A percentile compares a stretch with the other conserved stretches of the same genome.
These are phyloP conservation scores for Plumapathes pennacea DNA, from an alignment of 92 coral and sea anemone species.

Conservation along the genomic window DNA sequence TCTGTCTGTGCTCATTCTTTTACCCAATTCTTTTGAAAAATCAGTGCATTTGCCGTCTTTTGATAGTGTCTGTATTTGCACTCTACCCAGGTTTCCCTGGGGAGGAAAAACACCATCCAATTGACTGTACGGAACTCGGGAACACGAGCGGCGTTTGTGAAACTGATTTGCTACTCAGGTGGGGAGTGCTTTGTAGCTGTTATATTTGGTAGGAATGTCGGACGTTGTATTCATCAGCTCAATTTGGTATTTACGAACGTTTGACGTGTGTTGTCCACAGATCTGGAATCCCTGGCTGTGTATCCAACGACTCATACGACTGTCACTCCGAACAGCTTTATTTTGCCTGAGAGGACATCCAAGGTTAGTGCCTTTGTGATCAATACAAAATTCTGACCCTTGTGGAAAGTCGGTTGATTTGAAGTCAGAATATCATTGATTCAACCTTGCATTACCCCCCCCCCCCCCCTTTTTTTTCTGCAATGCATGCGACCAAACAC, in stretches of 20 bases:
- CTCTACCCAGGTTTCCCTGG: slow-evolving; percentile 97
- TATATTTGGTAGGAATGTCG: neutral
- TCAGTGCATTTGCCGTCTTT: too few relatives aligned
- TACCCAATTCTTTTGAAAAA: too few relatives aligned
- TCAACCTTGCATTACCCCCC: too few relatives aligned
- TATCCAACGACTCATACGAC: slow-evolving; percentile 84
- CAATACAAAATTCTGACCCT: too few relatives aligned
- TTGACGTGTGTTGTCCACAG: slow-evolving; percentile 44
- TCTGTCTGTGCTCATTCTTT: too few relatives aligned
- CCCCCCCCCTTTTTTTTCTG: too few relatives aligned
- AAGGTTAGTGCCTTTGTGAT: slow-evolving; percentile 49
- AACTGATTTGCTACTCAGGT: slow-evolving; percentile 94
- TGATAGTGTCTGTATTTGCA: too few relatives aligned
- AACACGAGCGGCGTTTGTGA: slow-evolving; percentile 91
- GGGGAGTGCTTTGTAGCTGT: neutral
- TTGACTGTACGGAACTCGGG: slow-evolving; percentile 86
- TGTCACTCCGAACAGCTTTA: slow-evolving; percentile 81
- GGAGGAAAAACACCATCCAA: slow-evolving; percentile 74
- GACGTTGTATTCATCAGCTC: neutral
- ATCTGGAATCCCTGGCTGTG: slow-evolving; percentile 62
- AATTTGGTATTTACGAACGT: neutral
- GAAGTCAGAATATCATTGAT: neutral
- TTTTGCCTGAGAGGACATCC: slow-evolving; percentile 87
- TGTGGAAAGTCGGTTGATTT: neutral
- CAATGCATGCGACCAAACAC: too few relatives aligned